Percentiles rank a stretch among this genome's conserved stretches.
Evolutionary conservation across 2,888 invertebrate species (phyloP).

Genomic region (Hydropsyche betteni): DNA sequence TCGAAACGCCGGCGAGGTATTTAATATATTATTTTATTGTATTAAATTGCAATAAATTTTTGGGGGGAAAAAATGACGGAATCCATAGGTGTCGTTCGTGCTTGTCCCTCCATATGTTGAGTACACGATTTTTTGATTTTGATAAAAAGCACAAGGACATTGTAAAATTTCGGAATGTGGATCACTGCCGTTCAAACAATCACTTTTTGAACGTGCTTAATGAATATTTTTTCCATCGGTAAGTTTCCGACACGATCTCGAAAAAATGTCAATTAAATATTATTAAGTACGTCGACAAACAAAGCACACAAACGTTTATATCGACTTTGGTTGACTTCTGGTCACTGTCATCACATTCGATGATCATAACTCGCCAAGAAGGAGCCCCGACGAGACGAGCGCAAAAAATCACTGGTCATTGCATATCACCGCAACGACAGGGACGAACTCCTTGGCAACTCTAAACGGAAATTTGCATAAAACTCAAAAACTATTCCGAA

Average conservation of each 20-base stretch:
- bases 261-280: no score
- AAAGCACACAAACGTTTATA: no score
- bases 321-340: neutral
- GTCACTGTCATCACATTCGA: constrained; percentile 26
- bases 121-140: no score
- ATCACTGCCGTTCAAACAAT: no score
- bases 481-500: neutral
- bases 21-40: constrained; percentile 13
- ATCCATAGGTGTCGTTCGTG: constrained; percentile 12
- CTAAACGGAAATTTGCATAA: neutral
- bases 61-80: neutral
- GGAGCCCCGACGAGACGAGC: constrained; percentile 1
- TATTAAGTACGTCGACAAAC: no score
- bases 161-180: no score
- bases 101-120: neutral
- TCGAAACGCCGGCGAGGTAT: no score
- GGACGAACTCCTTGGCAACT: neutral
- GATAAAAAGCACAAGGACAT: no score
- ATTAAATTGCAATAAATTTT: constrained; percentile 26
- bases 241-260: no score
- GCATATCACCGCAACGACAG: constrained; percentile 32
- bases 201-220: no score
- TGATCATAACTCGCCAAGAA: constrained; percentile 37
- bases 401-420: constrained; percentile 34
- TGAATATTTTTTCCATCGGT: no score